Conservation (phyloP, 1,140 invertebrate genomes). For the Rhynchophorus ferrugineus region DNA sequence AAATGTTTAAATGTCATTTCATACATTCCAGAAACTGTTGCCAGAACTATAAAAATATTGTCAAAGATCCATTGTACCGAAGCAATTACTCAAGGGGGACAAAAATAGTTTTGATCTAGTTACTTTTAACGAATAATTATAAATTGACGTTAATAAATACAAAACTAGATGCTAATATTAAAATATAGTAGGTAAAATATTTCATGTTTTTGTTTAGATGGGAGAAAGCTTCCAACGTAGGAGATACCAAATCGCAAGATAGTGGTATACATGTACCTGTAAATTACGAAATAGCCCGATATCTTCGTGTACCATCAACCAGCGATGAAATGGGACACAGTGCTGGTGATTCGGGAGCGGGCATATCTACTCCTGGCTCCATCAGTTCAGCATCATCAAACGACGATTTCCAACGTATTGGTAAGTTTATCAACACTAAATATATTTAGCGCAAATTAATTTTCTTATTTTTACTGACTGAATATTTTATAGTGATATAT, state of each 20-base stretch:
- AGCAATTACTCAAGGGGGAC: too few species aligned
- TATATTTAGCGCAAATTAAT: too few species aligned
- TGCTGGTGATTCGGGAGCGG: constrained; percentile 46
- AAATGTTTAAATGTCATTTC: too few species aligned
- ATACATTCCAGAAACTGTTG: too few species aligned
- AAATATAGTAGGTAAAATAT: too few species aligned
- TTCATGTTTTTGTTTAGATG: constrained; percentile 45
- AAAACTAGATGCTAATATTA: neutral
- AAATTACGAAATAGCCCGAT: constrained; percentile 40
- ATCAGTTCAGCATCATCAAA: constrained; percentile 47
- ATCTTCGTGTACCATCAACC: constrained; percentile 45
- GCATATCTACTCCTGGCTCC: constrained; percentile 40
- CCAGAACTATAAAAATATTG: too few species aligned
- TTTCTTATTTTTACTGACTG: too few species aligned
- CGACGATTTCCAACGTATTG: constrained; percentile 42
- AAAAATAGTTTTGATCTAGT: too few species aligned
- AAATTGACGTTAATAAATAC: too few species aligned
- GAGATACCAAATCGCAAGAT: constrained; percentile 40
- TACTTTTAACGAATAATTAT: too few species aligned
- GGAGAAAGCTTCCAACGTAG: constrained; percentile 50
- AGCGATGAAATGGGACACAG: constrained; percentile 38
- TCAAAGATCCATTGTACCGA: too few species aligned
- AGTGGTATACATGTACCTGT: constrained; percentile 38
- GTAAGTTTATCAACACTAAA: too few species aligned
- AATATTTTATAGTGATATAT: constrained; percentile 3